These are phyloP conservation scores for Hybos culiciformis DNA, from an alignment of 2,888 invertebrate species.

Conservation along the genomic window DNA sequence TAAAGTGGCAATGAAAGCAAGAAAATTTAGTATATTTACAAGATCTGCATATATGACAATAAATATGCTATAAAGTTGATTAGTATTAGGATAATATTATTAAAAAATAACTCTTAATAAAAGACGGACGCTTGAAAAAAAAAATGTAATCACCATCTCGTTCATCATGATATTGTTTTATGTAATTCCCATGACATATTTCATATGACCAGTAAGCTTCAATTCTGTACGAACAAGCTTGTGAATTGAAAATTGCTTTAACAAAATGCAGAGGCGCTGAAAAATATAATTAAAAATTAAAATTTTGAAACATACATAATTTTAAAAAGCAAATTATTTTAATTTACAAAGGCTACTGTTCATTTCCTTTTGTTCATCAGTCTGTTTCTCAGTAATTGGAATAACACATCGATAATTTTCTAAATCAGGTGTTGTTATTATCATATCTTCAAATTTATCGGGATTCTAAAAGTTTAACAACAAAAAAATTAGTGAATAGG, in stretches of 20 bases:
- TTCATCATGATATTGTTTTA: constrained; percentile 93
- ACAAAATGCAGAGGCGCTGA: constrained; percentile 60
- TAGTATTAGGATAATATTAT: neutral
- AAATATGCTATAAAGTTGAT: too few species aligned
- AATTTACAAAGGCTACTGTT: constrained; percentile 25
- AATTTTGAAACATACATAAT: neutral
- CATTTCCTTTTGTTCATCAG: constrained; percentile 28
- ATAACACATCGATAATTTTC: constrained; percentile 74
- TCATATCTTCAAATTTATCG: constrained; percentile 42
- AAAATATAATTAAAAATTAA: constrained; percentile 4
- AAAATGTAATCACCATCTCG: constrained; percentile 47
- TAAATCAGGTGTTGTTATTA: constrained; percentile 59
- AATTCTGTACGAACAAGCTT: constrained; percentile 70
- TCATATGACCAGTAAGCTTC: constrained; percentile 96
- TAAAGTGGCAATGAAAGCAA: too few species aligned
- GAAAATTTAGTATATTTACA: too few species aligned
- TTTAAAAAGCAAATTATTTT: neutral
- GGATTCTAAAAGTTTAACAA: constrained; percentile 16
- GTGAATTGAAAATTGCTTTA: constrained; percentile 59
- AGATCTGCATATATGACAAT: too few species aligned
- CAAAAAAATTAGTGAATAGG: constrained; percentile 14
- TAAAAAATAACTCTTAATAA: neutral
- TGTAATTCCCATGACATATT: constrained; percentile 81
- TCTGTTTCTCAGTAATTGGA: constrained; percentile 44
- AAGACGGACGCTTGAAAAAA: too few species aligned